Evolutionary conservation across 2,797 vertebrate genomes (phyloP), one percentile per base, ranked within the genome.

Genomic region (Ibycter americanus): DNA sequence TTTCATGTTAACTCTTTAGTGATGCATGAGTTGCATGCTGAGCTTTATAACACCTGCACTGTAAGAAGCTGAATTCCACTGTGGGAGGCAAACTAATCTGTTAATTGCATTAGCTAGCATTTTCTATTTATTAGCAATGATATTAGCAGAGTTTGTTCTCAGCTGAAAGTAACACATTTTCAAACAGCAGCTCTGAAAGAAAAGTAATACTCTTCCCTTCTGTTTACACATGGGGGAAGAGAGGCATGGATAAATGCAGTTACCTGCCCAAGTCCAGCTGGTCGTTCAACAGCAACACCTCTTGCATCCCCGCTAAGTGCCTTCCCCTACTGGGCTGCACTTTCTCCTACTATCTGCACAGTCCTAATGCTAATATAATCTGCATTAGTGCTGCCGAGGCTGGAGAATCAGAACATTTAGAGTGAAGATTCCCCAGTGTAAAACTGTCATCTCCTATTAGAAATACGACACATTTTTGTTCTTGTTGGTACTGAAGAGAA

Each of bases 261-360:
- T 79, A 67, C 34, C 52, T 79, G 19, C 9, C 29, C 47, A 71
- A 90, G 36, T 31, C 56, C 66, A 92, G 26, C 5, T 44, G 56
- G 9, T 11, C 8, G 0, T 29, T 62, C 31, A 63, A 31, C 8
- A 46, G 32, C 47, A 96, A 56, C 66, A n/a, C 5, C 22, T 83
- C 62, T 40, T n/a, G 20, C 63, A 67, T 8, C n/a, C 54, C 73
- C 67, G n/a, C 26, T 23, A 18, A 54, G 10, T 15, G 4, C 6
- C 27, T 87, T 31, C 8, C 26, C 26, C 3, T 34, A 6, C 1
- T 4, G 6, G 9, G 8, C 0, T 79, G 34, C 15, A 18, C 36
- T 47, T 88, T 36, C 22, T 82, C 46, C 72, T 46, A 36, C 9
- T 32, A 46, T 38, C 22, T 42, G 32, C 47, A 46, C 0, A 1